These are phyloP conservation scores for Dendrolimus kikuchii DNA, from an alignment of 1,140 invertebrate genomes.

Conservation along the genomic window DNA sequence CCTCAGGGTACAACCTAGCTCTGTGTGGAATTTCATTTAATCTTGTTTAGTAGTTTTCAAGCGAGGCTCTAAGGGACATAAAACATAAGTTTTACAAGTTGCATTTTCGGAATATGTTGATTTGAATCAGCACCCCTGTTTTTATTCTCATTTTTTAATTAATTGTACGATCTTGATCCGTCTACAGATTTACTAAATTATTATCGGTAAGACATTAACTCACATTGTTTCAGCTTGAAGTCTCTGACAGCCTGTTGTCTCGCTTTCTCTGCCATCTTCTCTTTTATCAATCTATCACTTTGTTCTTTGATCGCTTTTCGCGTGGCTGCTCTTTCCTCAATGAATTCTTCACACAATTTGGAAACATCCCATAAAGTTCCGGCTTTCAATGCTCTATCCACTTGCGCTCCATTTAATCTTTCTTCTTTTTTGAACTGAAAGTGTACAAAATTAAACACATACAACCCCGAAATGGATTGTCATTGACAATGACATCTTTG, in stretches of 20 bases:
- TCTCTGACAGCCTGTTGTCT: conserved; percentile 18
- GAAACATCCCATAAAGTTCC: conserved; percentile 39
- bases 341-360: conserved; percentile 38
- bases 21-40: too few species aligned
- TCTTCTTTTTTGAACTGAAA: conserved; percentile 63
- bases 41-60: too few species aligned
- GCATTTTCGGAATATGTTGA: too few species aligned
- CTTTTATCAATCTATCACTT: conserved; percentile 16
- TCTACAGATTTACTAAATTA: too few species aligned
- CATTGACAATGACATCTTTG: too few species aligned
- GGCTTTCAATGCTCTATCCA: conserved; percentile 51
- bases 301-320: conserved; percentile 10
- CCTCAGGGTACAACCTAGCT: too few species aligned
- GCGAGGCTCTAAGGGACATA: too few species aligned
- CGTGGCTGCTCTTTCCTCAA: conserved; percentile 28
- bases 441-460: not conserved
- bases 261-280: conserved; percentile 19
- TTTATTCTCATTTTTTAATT: too few species aligned
- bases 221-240: conserved; percentile 26
- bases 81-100: too few species aligned
- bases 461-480: too few species aligned
- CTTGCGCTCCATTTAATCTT: conserved; percentile 41
- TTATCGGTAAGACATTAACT: conserved; percentile 8
- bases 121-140: too few species aligned
- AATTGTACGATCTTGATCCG: too few species aligned